phyloP scores from a whole-genome alignment of 2,888 invertebrate genomes.

The Tromatobia lineatoria region DNA sequence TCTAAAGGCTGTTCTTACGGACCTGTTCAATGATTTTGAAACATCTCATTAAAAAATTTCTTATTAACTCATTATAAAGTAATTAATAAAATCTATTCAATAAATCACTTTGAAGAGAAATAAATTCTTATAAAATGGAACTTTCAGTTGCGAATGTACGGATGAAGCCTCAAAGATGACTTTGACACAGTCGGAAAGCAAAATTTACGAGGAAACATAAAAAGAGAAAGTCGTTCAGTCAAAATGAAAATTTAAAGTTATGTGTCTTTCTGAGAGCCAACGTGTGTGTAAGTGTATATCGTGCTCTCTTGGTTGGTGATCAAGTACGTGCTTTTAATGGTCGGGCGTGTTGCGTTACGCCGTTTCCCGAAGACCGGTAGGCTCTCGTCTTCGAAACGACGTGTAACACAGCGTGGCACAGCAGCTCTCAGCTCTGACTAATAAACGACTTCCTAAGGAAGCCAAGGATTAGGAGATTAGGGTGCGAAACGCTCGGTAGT shows the following conservation, averaged over 20 bases:
- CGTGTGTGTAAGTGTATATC: not conserved
- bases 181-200: slow-evolving; percentile 42
- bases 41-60: too few relatives aligned
- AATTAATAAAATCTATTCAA: too few relatives aligned
- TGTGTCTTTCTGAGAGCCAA: slow-evolving; percentile 5
- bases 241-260: slow-evolving; percentile 33
- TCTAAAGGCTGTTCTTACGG: too few relatives aligned
- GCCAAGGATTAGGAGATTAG: slow-evolving; percentile 85
- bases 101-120: too few relatives aligned
- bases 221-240: slow-evolving; percentile 9
- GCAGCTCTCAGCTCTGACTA: slow-evolving; percentile 79
- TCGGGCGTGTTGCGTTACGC: slow-evolving; percentile 52
- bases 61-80: too few relatives aligned
- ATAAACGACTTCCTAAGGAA: slow-evolving; percentile 86
- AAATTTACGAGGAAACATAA: slow-evolving; percentile 2
- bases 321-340: slow-evolving; percentile 71
- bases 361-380: slow-evolving; percentile 65
- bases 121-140: too few relatives aligned
- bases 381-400: slow-evolving; percentile 67
- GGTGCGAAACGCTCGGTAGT: slow-evolving; percentile 70
- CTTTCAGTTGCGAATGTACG: too few relatives aligned
- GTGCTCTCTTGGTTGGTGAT: slow-evolving; percentile 56
- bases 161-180: slow-evolving; percentile 2
- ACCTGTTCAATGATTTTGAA: too few relatives aligned
- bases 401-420: slow-evolving; percentile 65